Conservation (phyloP, 2,113 vertebrate species). For the Scomber scombrus region DNA sequence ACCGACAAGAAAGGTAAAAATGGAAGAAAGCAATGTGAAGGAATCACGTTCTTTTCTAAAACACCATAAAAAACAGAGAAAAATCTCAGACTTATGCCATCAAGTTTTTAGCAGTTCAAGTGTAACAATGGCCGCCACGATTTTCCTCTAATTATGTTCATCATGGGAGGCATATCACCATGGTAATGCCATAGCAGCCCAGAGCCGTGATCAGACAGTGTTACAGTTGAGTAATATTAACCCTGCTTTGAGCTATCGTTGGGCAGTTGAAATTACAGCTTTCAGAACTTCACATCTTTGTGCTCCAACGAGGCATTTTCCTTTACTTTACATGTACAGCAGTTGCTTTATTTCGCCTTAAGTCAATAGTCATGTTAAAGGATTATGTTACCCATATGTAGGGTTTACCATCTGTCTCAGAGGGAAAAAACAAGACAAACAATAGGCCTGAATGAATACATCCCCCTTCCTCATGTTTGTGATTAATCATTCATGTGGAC, state of each 20-base stretch:
- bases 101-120: conserved; percentile 39
- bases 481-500: conserved; percentile 72
- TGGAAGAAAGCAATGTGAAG: conserved; percentile 25
- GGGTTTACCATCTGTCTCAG: conserved; percentile 33
- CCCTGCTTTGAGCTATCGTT: conserved; percentile 14
- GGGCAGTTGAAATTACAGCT: conserved; percentile 2
- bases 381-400: conserved; percentile 9
- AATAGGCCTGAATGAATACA: conserved; percentile 27
- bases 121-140: conserved; percentile 48
- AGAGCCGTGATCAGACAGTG: conserved; percentile 26
- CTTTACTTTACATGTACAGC: conserved; percentile 4
- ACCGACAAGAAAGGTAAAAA: neutral
- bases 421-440: conserved; percentile 19
- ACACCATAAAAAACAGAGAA: conserved; percentile 6
- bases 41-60: conserved; percentile 16
- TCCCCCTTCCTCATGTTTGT: conserved; percentile 20
- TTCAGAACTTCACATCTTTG: neutral
- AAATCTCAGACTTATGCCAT: conserved; percentile 12
- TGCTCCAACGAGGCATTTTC: neutral
- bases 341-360: conserved; percentile 7
- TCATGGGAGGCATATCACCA: conserved; percentile 55
- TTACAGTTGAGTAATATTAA: conserved; percentile 22
- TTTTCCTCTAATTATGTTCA: conserved; percentile 58
- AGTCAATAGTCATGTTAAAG: conserved; percentile 10
- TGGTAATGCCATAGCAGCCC: conserved; percentile 52